Evolutionary conservation across 2,797 vertebrate genomes (phyloP).

Genomic region (Oryzias sinensis): DNA sequence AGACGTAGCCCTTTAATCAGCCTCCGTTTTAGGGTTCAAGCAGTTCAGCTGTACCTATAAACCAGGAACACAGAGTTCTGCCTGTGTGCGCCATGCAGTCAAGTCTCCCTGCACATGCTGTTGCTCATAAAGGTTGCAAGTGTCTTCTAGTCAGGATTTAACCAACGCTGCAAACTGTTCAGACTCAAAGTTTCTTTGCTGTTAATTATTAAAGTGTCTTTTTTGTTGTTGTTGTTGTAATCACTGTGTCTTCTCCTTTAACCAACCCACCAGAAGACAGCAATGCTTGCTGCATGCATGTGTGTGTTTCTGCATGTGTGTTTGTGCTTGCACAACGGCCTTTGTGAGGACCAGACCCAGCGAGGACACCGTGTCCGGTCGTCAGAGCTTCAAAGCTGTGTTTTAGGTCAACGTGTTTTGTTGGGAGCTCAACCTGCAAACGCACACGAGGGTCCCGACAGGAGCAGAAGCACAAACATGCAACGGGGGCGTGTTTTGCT

Average conservation of each 20-base stretch:
- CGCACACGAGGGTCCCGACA: conserved; percentile 1
- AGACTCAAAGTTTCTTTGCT: no score
- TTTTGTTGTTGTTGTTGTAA: neutral
- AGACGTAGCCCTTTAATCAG: neutral
- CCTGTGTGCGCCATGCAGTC: no score
- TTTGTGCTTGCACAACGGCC: neutral
- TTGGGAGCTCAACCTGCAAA: no score
- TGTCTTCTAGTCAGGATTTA: no score
- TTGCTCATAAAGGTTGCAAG: no score
- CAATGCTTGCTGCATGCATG: neutral
- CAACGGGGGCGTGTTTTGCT: neutral
- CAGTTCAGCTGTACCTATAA: neutral
- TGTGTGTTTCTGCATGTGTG: conserved; percentile 3
- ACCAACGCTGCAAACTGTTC: no score
- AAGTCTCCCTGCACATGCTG: no score
- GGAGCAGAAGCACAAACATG: neutral
- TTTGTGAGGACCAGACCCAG: neutral
- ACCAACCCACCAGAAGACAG: no score
- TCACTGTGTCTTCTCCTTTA: neutral
- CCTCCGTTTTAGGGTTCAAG: neutral
- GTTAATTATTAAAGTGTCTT: neutral
- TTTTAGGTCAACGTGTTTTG: neutral
- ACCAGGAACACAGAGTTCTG: neutral
- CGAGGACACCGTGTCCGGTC: neutral
- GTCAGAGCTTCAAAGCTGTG: neutral